Percentiles rank a stretch among this genome's conserved stretches.
phyloP scores from a whole-genome alignment of 2,888 invertebrate genomes.

The Euclidia mi region DNA sequence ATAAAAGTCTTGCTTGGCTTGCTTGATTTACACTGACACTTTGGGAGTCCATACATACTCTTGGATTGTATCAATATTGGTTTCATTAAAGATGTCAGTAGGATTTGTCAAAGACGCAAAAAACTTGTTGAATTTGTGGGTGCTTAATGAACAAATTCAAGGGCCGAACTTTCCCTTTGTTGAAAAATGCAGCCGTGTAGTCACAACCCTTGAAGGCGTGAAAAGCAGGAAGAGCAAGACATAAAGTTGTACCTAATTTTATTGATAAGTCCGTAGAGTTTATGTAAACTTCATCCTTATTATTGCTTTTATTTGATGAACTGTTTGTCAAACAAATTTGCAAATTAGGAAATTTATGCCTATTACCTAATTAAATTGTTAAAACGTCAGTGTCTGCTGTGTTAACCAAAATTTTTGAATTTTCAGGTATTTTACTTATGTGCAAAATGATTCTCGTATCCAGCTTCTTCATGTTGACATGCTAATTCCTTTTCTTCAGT shows the following conservation, averaged over 20 bases:
- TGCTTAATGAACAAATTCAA: constrained; percentile 14
- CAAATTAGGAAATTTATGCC: constrained; percentile 50
- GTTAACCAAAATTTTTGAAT: constrained; percentile 7
- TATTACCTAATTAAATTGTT: constrained; percentile 51
- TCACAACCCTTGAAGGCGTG: constrained; percentile 17
- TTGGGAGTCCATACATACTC: constrained; percentile 52
- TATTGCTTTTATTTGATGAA: constrained; percentile 20
- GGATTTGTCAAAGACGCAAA: constrained; percentile 8
- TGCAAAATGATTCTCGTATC: constrained; percentile 9
- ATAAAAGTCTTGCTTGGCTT: not conserved
- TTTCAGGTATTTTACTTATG: not conserved
- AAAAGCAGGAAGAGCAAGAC: constrained; percentile 18
- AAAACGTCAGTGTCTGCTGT: constrained; percentile 16
- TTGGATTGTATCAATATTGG: constrained; percentile 40
- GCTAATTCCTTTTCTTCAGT: too few relatives aligned
- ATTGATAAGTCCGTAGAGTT: constrained; percentile 13
- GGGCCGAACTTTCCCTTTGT: constrained; percentile 17
- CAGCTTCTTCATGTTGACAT: constrained; percentile 12
- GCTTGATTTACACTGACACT: constrained; percentile 27
- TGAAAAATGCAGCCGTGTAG: constrained; percentile 10
- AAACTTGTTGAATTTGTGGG: constrained; percentile 15
- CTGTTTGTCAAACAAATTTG: constrained; percentile 38
- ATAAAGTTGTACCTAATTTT: constrained; percentile 19
- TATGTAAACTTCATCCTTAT: too few relatives aligned
- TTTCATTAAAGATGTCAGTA: constrained; percentile 9